Evolutionary conservation across 2,888 invertebrate species (phyloP), one percentile per base, ranked within the genome.

Genomic region (Orthosia gracilis): DNA sequence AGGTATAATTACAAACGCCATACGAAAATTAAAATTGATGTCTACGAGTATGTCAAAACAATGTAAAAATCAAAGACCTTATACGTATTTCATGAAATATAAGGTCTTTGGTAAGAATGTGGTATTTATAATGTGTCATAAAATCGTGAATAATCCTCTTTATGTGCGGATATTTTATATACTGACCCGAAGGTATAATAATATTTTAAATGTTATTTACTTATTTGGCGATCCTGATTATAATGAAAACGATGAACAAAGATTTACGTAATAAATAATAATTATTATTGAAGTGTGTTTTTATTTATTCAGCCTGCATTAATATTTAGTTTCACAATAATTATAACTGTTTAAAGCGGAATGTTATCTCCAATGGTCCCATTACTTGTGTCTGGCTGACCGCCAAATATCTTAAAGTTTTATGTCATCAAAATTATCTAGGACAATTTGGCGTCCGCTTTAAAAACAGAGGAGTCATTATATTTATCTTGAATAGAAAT

Each of bases 371-470:
- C 89, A 91, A 91, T 91, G 91, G 90, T 90, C 89, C 92, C 89
- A 93, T 93, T 93, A 92, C 91, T 92, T 90, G 88, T 84, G 73
- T 82, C 90, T 95, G 96, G 96, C 94, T 70, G 23, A 50, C 69
- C 50, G 93, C 96, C 96, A 96, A 94, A 89, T 91, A 90, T 90
- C 88, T 88, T 91, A 89, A 92, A 87, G 93, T 94, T 93, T 94
- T 91, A 91, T 94, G 93, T 92, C 94, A 94, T 94, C 93, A 94
- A 94, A 93, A 94, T 94, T 92, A 95, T 95, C 92, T 94, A 94
- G 94, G 94, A 94, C 95, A 93, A 95, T 95, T 94, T 95, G 93
- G 94, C 94, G 93, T 89, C 91, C 92, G 92, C 90, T 93, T 94
- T 94, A 92, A 94, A 94, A 94, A 93, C 92, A 91, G 91, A 82